Evolutionary conservation across 92 coral and sea anemone genomes (phyloP).

Genomic region (Desmophyllum pertusum): DNA sequence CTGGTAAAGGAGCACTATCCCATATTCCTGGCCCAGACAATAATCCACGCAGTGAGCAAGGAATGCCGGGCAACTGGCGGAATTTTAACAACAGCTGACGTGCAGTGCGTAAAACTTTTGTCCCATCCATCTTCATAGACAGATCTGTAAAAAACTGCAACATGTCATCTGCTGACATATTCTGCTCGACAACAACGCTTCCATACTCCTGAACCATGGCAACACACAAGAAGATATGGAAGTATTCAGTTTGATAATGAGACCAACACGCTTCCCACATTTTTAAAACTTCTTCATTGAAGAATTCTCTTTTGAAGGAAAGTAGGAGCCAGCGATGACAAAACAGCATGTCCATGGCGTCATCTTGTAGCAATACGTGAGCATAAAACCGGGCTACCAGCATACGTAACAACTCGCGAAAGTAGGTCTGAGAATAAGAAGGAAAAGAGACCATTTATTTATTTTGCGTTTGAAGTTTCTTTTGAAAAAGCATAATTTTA

Average conservation of each 20-base stretch:
- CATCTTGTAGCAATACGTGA: conserved; percentile 86
- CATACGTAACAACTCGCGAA: conserved; percentile 87
- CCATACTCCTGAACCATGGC: conserved; percentile 93
- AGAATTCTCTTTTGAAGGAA: conserved; percentile 97
- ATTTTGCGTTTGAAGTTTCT: no score
- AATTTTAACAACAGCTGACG: conserved; percentile 87
- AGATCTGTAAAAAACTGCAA: conserved; percentile 91
- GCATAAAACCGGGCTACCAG: conserved; percentile 88
- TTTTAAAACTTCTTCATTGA: conserved; percentile 84
- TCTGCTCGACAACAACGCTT: conserved; percentile 56
- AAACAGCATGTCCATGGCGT: conserved; percentile 89
- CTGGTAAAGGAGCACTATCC: conserved; percentile 98
- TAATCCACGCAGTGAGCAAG: conserved; percentile 92
- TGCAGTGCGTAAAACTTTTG: conserved; percentile 81
- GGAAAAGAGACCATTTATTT: no score
- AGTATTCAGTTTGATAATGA: conserved; percentile 96
- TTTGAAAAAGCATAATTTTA: no score
- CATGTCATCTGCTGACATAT: conserved; percentile 92
- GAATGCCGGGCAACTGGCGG: conserved; percentile 92
- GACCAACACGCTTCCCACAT: conserved; percentile 99
- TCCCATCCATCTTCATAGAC: conserved; percentile 97
- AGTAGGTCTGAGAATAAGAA: conserved; percentile 64
- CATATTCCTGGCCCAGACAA: conserved; percentile 96
- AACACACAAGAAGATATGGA: conserved; percentile 96
- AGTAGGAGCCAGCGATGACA: conserved; percentile 97